Percentiles rank a stretch among this genome's conserved stretches.
Conservation (phyloP, 2,888 invertebrate species). For the Mystacides longicornis region DNA sequence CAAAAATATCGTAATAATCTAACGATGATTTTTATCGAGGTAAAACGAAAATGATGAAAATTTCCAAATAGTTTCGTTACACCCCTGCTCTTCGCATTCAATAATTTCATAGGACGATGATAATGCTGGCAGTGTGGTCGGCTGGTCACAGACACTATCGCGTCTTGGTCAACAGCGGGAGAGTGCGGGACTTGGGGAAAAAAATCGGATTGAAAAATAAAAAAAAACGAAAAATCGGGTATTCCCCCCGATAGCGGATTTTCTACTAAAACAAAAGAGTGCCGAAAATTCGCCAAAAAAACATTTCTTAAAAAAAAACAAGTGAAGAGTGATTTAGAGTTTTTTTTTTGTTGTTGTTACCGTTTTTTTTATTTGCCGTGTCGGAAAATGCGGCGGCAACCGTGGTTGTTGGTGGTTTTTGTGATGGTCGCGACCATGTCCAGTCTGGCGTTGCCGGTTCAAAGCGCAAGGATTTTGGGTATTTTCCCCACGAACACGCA, state of each 20-base stretch:
- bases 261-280: too few species aligned
- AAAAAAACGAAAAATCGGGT: too few species aligned
- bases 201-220: too few species aligned
- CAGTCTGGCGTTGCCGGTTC: slow-evolving; percentile 29
- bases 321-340: neutral
- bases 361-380: too few species aligned
- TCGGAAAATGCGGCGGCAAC: too few species aligned
- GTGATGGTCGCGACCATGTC: neutral
- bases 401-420: neutral
- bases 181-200: too few species aligned
- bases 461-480: slow-evolving; percentile 40
- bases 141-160: neutral
- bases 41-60: too few species aligned
- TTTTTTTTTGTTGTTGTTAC: too few species aligned
- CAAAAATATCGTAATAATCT: too few species aligned
- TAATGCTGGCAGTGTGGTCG: too few species aligned
- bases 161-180: neutral
- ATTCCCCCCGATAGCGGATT: too few species aligned
- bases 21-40: too few species aligned
- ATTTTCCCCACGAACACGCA: slow-evolving; percentile 47
- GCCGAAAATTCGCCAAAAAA: neutral
- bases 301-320: neutral
- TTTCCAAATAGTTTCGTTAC: neutral
- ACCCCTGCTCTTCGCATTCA: neutral
- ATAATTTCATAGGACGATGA: neutral